Percentiles rank a stretch among this genome's conserved stretches.
Conservation (phyloP, 2,888 invertebrate genomes). For the Taphrorychus bicolor region DNA sequence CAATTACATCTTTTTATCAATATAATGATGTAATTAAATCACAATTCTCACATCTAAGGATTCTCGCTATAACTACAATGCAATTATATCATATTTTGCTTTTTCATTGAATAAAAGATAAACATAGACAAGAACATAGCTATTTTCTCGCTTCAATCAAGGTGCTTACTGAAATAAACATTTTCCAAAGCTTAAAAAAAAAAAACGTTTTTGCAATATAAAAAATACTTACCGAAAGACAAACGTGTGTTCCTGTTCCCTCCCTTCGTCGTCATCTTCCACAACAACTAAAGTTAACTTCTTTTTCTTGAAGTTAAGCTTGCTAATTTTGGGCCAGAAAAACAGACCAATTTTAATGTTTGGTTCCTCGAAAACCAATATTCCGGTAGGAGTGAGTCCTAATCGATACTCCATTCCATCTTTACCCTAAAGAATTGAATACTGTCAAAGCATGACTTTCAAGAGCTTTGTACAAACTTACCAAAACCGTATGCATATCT, state of each 20-base stretch:
- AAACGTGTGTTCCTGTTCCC: constrained; percentile 98
- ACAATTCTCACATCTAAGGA: too few species aligned
- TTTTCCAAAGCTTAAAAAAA: background rate
- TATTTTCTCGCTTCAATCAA: background rate
- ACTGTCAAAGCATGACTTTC: background rate
- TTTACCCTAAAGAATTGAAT: constrained; percentile 71
- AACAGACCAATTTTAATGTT: constrained; percentile 95
- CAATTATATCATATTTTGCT: too few species aligned
- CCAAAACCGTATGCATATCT: constrained; percentile 95
- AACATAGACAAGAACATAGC: too few species aligned
- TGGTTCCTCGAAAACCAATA: constrained; percentile 95
- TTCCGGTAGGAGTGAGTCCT: constrained; percentile 97
- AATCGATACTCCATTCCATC: constrained; percentile 96
- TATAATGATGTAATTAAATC: too few species aligned
- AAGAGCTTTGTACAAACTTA: constrained; percentile 50
- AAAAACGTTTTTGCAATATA: too few species aligned
- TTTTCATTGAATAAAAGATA: too few species aligned
- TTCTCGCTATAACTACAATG: too few species aligned
- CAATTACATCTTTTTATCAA: too few species aligned
- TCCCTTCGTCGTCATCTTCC: constrained; percentile 97
- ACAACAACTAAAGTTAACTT: constrained; percentile 96
- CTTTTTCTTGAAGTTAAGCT: constrained; percentile 97
- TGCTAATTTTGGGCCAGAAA: constrained; percentile 99
- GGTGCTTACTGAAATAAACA: background rate
- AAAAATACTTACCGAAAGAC: constrained; percentile 75